These are phyloP conservation scores for Epinephelus awoara DNA, from an alignment of 2,797 vertebrate species.

Conservation along the genomic window DNA sequence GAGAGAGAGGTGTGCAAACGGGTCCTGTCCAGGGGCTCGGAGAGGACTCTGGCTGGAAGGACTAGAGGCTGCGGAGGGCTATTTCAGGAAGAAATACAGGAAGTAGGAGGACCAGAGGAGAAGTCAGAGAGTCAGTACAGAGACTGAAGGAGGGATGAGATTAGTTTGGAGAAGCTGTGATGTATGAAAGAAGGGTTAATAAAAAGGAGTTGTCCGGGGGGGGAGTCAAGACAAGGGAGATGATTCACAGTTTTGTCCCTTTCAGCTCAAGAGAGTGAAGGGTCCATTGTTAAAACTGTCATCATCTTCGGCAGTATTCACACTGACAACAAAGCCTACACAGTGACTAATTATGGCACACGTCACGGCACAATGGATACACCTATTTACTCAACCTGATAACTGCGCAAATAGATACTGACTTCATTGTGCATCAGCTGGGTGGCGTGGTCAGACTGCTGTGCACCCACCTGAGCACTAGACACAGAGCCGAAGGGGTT, in stretches of 20 bases:
- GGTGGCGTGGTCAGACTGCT: slow-evolving; percentile 22
- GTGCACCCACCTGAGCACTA: slow-evolving; percentile 93
- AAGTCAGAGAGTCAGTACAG: slow-evolving; percentile 83
- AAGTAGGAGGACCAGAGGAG: slow-evolving; percentile 80
- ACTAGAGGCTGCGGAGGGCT: slow-evolving; percentile 99
- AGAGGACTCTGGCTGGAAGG: slow-evolving; percentile 99
- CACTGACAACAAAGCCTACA: slow-evolving; percentile 58
- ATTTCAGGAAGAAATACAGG: slow-evolving; percentile 88
- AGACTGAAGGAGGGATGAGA: slow-evolving; percentile 86
- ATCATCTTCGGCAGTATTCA: slow-evolving; percentile 67
- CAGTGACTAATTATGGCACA: slow-evolving; percentile 58
- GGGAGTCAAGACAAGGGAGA: slow-evolving; percentile 65
- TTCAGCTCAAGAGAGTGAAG: slow-evolving; percentile 70
- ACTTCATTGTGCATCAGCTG: slow-evolving; percentile 42
- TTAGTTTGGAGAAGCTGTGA: slow-evolving; percentile 83
- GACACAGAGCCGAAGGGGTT: slow-evolving; percentile 98
- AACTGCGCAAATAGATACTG: slow-evolving; percentile 48
- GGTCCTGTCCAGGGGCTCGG: slow-evolving; percentile 99
- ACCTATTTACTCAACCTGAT: slow-evolving; percentile 61
- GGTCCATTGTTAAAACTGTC: slow-evolving; percentile 68
- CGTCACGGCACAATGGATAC: slow-evolving; percentile 67
- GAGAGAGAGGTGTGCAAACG: slow-evolving; percentile 99
- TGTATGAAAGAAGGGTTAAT: slow-evolving; percentile 72
- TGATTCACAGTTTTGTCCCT: slow-evolving; percentile 73
- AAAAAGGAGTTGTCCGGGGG: slow-evolving; percentile 38